Evolutionary conservation across 2,797 vertebrate species (phyloP).

Genomic region (Bovichtus diacanthus): DNA sequence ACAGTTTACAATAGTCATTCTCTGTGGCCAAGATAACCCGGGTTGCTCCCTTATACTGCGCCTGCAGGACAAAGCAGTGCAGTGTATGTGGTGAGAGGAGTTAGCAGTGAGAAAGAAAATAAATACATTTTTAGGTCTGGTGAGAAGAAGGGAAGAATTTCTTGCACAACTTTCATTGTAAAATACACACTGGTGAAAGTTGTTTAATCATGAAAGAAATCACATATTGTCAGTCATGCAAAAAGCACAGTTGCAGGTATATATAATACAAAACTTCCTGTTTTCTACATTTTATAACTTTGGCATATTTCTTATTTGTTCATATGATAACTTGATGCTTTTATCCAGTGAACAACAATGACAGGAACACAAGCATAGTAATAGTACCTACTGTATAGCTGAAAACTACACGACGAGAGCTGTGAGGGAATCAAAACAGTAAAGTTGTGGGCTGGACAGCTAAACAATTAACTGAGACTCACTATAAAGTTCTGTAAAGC

Average conservation of each 20-base stretch:
- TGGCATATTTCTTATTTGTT: neutral
- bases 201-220: neutral
- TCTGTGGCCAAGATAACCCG: constrained; percentile 98
- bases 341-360: neutral
- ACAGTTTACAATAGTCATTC: constrained; percentile 99
- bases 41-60: constrained; percentile 89
- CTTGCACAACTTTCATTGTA: neutral
- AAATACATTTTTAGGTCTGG: constrained; percentile 12
- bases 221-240: neutral
- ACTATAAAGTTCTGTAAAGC: neutral
- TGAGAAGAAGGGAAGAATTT: constrained; percentile 9
- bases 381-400: too few relatives aligned
- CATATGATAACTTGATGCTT: neutral
- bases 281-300: neutral
- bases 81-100: constrained; percentile 49
- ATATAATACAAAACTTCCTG: neutral
- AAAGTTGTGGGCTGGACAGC: neutral
- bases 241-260: neutral
- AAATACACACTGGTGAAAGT: neutral
- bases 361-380: neutral
- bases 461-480: neutral
- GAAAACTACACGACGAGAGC: neutral
- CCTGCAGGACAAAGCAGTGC: constrained; percentile 75
- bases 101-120: constrained; percentile 11
- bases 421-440: neutral